Conservation (phyloP, 2,888 invertebrate genomes). For the Lymantria monacha region DNA sequence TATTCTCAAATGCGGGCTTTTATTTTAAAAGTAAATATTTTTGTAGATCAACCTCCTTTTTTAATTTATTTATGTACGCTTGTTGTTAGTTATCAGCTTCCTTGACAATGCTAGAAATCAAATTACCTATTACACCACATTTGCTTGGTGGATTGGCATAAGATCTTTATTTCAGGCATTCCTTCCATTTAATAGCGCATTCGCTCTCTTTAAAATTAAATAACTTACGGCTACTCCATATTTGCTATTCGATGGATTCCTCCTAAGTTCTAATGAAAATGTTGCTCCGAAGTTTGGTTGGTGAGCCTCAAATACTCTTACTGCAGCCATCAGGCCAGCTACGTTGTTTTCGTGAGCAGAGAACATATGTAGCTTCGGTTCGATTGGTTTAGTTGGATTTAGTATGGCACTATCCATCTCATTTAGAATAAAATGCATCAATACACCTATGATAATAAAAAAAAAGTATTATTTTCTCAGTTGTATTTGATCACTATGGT, state of each 20-base stretch:
- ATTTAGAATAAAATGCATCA: slow-evolving; percentile 76
- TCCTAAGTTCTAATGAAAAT: slow-evolving; percentile 78
- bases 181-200: too few relatives aligned
- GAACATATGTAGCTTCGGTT: slow-evolving; percentile 72
- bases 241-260: slow-evolving; percentile 38
- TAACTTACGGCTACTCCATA: slow-evolving; percentile 72
- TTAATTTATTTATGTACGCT: too few relatives aligned
- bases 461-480: neutral
- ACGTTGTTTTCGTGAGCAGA: slow-evolving; percentile 86
- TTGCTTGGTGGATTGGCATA: too few relatives aligned
- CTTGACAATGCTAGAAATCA: too few relatives aligned
- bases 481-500: neutral
- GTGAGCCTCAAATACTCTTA: slow-evolving; percentile 79
- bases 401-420: slow-evolving; percentile 52
- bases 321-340: slow-evolving; percentile 79
- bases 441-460: slow-evolving; percentile 54
- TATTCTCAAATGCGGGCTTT: too few relatives aligned
- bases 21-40: too few relatives aligned
- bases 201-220: neutral
- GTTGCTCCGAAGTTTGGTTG: slow-evolving; percentile 82
- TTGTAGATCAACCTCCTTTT: too few relatives aligned
- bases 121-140: too few relatives aligned
- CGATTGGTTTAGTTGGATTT: slow-evolving; percentile 59
- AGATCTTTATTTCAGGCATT: too few relatives aligned
- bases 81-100: too few relatives aligned